Base-by-base conservation (phyloP, 2,113 vertebrate genomes). In the Poicephalus meyeri region DNA sequence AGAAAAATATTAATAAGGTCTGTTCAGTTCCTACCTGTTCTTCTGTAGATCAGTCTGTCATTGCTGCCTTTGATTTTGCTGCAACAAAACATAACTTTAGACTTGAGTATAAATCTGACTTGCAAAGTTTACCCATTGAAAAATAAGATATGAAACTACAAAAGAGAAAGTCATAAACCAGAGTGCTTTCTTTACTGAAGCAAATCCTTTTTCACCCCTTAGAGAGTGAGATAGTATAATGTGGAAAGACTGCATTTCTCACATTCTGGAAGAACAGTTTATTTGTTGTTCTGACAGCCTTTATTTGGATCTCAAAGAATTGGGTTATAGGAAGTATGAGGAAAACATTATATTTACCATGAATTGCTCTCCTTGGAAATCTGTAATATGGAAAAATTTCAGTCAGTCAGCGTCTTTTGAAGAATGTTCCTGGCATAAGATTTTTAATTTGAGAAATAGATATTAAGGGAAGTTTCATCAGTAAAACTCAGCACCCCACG, bases 41-140 rank as follows among this genome's bases (percentile, higher is more conserved):
- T 35, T 58, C 79, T 56, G 74, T 68, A 93, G 81, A 95, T 96
- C 93, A 78, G 73, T 88, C 91, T 97, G 88, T 94, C 93, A 83
- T 68, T 60, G 79, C 76, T 78, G 77, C 76, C 86, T 93, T 77
- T 91, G 94, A 95, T 97, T 96, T 96, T 90, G 80, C 88, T 91
- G 86, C 88, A 90, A 80, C 91, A 93, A 97, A 96, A 93, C 85
- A 78, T 50, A 95, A 92, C 69, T 93, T 95, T 39, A 84, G 85
- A 90, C 93, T 80, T 37, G 76, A 88, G 73, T 93, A 96, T 96
- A 97, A 93, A 96, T 96, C 93, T 96, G 88, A 90, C 85, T 95
- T 96, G 91, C 93, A 88, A 88, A 95, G 94, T 94, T 96, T 95
- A 94, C 88, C 71, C 88, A 90, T 53, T 96, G 94, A 88, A 96